phyloP scores from a whole-genome alignment of 2,888 invertebrate genomes.

The Melieria omissa region DNA sequence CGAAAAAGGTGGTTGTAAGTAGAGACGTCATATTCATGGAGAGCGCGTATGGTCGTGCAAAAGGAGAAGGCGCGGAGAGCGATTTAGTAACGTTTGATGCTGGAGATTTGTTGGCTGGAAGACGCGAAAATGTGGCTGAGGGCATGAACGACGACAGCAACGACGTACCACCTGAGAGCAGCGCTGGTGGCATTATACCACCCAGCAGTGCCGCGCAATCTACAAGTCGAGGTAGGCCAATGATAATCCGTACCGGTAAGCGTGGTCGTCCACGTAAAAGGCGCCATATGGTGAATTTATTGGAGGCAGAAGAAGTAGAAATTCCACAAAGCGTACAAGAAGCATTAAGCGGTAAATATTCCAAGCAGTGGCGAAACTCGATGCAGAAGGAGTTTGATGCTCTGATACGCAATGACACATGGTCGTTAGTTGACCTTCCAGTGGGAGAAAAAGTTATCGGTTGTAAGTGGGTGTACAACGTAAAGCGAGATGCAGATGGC shows the following conservation, averaged over 20 bases:
- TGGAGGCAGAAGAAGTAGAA: conserved; percentile 7
- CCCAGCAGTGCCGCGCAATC: too few species aligned
- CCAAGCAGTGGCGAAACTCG: not conserved
- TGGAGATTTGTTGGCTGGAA: too few species aligned
- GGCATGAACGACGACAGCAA: too few species aligned
- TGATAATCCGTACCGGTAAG: conserved; percentile 13
- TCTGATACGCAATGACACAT: not conserved
- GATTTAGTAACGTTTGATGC: too few species aligned
- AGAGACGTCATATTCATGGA: conserved; percentile 33
- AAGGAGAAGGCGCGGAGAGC: too few species aligned
- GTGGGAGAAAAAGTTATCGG: conserved; percentile 3
- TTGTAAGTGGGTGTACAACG: conserved; percentile 42
- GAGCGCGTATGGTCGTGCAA: not conserved
- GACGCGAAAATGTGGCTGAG: too few species aligned
- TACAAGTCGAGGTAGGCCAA: not conserved
- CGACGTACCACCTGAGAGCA: too few species aligned
- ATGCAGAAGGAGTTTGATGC: conserved; percentile 16
- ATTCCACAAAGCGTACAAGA: conserved; percentile 4
- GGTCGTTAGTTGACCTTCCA: conserved; percentile 10
- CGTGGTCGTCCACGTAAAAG: conserved; percentile 24
- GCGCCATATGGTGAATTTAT: not conserved
- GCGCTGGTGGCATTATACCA: not conserved
- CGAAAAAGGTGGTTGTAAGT: conserved; percentile 27
- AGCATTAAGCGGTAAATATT: not conserved
- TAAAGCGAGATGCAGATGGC: conserved; percentile 38